phyloP scores from a whole-genome alignment of 2,797 vertebrate genomes.

The Gallinago nigripennis region DNA sequence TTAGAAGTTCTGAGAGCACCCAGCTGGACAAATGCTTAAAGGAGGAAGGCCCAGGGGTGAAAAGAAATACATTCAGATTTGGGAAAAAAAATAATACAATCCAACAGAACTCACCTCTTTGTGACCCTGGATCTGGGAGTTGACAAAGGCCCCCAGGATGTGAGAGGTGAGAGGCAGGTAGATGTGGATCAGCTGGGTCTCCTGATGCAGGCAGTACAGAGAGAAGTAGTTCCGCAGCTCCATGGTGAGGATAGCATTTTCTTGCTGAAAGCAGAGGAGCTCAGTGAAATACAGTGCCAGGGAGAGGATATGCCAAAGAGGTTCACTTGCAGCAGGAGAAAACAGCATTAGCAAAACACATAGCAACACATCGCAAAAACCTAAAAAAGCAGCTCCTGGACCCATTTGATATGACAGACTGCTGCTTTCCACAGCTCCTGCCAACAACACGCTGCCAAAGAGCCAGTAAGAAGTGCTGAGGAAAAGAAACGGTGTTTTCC shows the following conservation, averaged over 20 bases:
- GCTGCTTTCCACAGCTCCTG: not conserved
- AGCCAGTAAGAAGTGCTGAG: not conserved
- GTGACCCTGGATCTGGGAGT: constrained; percentile 97
- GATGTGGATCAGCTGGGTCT: constrained; percentile 94
- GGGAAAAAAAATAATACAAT: not conserved
- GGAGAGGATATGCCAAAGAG: not conserved
- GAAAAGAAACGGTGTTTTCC: not conserved
- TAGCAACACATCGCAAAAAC: not conserved
- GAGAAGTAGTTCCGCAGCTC: constrained; percentile 97
- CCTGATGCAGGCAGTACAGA: constrained; percentile 95
- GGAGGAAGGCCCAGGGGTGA: not conserved
- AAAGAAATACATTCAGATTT: not conserved
- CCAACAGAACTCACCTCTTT: constrained; percentile 83
- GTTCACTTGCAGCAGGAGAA: not conserved
- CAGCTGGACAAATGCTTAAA: not conserved
- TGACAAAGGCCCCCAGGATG: constrained; percentile 92
- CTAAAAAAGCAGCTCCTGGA: not conserved
- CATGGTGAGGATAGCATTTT: constrained; percentile 94
- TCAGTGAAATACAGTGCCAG: not conserved
- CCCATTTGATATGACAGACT: not conserved
- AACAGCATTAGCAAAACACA: not conserved
- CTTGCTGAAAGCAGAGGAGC: constrained; percentile 82
- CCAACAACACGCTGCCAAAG: accelerated
- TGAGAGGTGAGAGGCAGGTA: constrained; percentile 94
- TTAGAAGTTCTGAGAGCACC: not conserved